These are phyloP conservation scores for Potorous gilbertii DNA, from an alignment of 2,797 vertebrate species.

Conservation along the genomic window DNA sequence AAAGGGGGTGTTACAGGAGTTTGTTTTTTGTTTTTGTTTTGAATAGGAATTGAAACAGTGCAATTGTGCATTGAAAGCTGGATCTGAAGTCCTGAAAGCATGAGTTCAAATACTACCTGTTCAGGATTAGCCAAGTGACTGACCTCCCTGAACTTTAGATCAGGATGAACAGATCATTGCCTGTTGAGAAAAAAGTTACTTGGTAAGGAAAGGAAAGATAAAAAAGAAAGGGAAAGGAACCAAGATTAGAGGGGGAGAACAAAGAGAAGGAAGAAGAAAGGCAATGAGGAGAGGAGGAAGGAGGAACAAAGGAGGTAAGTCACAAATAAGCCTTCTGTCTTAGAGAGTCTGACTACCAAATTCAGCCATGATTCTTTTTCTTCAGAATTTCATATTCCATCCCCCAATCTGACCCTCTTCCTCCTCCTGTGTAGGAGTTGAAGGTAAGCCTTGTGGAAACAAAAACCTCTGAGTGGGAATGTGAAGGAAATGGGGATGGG, in stretches of 20 bases:
- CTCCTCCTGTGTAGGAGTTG: neutral
- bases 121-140: neutral
- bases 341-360: neutral
- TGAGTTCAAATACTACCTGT: neutral
- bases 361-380: neutral
- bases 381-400: neutral
- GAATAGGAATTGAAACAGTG: neutral
- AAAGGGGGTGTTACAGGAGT: neutral
- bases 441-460: neutral
- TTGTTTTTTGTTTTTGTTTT: neutral
- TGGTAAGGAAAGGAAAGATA: neutral
- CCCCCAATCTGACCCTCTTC: neutral
- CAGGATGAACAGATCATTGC: neutral
- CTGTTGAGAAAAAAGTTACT: neutral
- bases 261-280: neutral
- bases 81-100: neutral
- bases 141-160: neutral
- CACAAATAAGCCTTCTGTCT: neutral
- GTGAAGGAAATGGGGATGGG: neutral
- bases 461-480: neutral
- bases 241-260: neutral
- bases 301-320: neutral
- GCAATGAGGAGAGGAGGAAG: neutral
- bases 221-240: neutral
- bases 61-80: neutral